Evolutionary conservation across 2,888 invertebrate species (phyloP).

Genomic region (Papilio gigon): DNA sequence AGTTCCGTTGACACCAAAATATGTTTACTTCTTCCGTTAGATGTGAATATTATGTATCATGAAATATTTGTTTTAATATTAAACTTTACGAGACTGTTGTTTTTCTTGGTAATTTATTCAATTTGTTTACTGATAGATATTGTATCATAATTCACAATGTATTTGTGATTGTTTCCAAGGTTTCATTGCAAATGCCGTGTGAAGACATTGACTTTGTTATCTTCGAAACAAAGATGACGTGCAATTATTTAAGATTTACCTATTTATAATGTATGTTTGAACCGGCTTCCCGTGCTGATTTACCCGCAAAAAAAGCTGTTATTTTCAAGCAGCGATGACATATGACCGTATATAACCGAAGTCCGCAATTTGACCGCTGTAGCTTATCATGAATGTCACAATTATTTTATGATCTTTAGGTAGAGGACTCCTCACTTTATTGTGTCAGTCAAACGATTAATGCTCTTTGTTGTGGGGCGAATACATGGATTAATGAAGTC

Average conservation of each 20-base stretch:
- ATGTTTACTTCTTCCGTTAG: neutral
- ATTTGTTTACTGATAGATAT: slow-evolving; percentile 6
- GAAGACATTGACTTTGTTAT: slow-evolving; percentile 2
- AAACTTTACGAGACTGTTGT: too few species aligned
- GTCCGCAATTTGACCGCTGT: slow-evolving; percentile 41
- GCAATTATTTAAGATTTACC: neutral
- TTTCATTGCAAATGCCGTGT: slow-evolving; percentile 7
- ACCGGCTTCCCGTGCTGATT: too few species aligned
- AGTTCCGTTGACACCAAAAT: neutral
- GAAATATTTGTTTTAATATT: too few species aligned
- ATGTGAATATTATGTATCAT: too few species aligned
- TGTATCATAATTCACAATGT: slow-evolving; percentile 8
- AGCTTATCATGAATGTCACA: slow-evolving; percentile 60
- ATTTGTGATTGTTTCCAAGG: slow-evolving; percentile 1
- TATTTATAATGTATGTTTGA: too few species aligned
- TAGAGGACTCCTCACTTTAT: slow-evolving; percentile 44
- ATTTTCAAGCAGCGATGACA: too few species aligned
- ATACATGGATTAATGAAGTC: slow-evolving; percentile 71
- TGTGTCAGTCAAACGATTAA: slow-evolving; percentile 58
- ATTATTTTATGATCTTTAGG: slow-evolving; percentile 52
- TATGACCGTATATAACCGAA: neutral
- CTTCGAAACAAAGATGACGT: slow-evolving; percentile 1
- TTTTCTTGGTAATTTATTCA: neutral
- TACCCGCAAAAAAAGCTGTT: too few species aligned
- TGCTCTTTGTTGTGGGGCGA: slow-evolving; percentile 68